Base-by-base conservation (phyloP, 2,113 vertebrate genomes). In the Stigmatopora nigra region DNA sequence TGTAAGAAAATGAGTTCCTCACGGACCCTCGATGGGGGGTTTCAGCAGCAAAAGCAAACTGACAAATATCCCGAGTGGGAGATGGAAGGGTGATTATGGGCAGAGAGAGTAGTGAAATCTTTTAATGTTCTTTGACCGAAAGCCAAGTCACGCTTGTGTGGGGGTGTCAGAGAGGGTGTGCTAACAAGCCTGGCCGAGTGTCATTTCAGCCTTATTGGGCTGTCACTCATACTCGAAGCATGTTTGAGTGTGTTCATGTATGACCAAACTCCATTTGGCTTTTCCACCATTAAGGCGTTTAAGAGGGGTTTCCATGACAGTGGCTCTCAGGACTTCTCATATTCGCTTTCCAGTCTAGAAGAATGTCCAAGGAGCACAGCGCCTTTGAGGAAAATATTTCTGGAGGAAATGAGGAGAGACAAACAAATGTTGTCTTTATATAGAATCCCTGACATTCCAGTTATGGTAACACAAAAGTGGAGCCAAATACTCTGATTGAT, bases 61-160 rank as follows among this genome's bases (percentile, higher is more conserved):
- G 80, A 85, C 79, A 81, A 78, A 76, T 73, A 60, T 45, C 44
- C 45, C 16, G 61, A 69, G 38, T 62, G 57, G 64, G 63, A 81
- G 81, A 85, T 81, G 73, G 73, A 68, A 52, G 73, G 15, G 36
- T 7, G 75, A 84, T 86, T 80, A 82, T 55, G 65, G 69, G 65
- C 62, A 51, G 19, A 4, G 56, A 65, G 71, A 72, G 64, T 74
- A 67, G 77, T 31, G 70, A 83, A 87, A 86, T 78, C 82, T 77
- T 69, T 78, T 82, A 77, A 85, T 81, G 82, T 81, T 86, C 78
- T 82, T 82, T 69, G 73, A 82, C 58, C 56, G 70, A 73, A 71
- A 80, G 63, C 70, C 14, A 51, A 75, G 73, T 84, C 80, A 82
- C 38, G 57, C 70, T 71, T 55, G 45, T 41, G 56, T 41, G 53